Conservation (phyloP, 2,797 vertebrate species). For the Microctenopoma steveboyesi region DNA sequence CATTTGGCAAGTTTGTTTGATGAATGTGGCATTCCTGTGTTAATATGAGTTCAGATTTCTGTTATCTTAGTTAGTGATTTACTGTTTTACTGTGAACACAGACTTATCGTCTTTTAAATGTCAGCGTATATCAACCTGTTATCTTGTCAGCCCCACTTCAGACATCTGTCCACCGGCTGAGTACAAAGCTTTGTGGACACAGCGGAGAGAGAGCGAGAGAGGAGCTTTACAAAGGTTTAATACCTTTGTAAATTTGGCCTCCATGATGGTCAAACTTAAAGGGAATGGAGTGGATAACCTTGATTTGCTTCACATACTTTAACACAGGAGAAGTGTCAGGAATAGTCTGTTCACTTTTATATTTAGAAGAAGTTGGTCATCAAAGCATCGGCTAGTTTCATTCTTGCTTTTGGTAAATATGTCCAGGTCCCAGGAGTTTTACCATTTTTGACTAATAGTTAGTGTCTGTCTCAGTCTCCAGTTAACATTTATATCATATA, state of each 20-base stretch:
- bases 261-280: conserved; percentile 43
- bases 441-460: conserved; percentile 29
- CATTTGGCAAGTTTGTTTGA: conserved; percentile 1
- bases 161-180: conserved; percentile 45
- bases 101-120: conserved; percentile 3
- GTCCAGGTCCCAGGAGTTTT: conserved; percentile 14
- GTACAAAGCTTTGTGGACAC: conserved; percentile 52
- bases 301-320: conserved; percentile 34
- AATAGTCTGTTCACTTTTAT: conserved; percentile 53
- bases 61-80: neutral
- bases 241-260: neutral
- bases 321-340: conserved; percentile 31
- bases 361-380: conserved; percentile 43
- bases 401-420: conserved; percentile 21
- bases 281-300: conserved; percentile 6
- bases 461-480: conserved; percentile 17
- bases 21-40: neutral
- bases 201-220: conserved; percentile 35
- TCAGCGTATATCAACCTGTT: conserved; percentile 29
- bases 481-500: conserved; percentile 24
- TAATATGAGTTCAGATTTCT: conserved; percentile 7
- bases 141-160: conserved; percentile 44
- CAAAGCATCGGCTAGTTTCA: conserved; percentile 53
- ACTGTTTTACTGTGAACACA: neutral
- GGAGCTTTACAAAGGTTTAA: conserved; percentile 27